phyloP scores from a whole-genome alignment of 2,797 vertebrate species.

The Mormyrus proboscirostris region DNA sequence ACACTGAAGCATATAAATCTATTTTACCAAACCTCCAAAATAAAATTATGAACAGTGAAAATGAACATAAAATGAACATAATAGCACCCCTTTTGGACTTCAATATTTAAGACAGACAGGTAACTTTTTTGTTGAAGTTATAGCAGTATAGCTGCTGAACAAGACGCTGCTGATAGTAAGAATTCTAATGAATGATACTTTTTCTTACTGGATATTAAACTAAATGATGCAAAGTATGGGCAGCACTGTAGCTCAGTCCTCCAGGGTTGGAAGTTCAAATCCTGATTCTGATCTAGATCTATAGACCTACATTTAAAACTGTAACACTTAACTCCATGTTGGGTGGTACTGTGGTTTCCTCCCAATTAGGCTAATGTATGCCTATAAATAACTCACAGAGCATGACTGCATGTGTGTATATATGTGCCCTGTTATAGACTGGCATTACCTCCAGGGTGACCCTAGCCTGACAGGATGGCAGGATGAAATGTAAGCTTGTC shows the following conservation, averaged over 20 bases:
- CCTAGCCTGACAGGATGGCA: neutral
- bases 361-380: neutral
- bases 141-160: too few species aligned
- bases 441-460: neutral
- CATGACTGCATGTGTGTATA: neutral
- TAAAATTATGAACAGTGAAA: neutral
- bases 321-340: neutral
- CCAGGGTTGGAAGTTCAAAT: neutral
- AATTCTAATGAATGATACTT: neutral
- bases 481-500: neutral
- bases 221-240: neutral
- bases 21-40: neutral
- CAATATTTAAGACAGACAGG: too few species aligned
- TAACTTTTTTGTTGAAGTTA: too few species aligned
- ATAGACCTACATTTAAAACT: neutral
- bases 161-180: neutral
- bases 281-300: neutral
- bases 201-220: neutral
- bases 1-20: neutral
- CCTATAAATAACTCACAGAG: neutral
- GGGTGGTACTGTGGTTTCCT: neutral
- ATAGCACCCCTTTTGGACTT: neutral
- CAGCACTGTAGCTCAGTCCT: neutral
- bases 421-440: neutral
- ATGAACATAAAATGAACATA: neutral